Evolutionary conservation across 2,888 invertebrate genomes (phyloP), one percentile per base, ranked within the genome.

Genomic region (Cantharis rufa): DNA sequence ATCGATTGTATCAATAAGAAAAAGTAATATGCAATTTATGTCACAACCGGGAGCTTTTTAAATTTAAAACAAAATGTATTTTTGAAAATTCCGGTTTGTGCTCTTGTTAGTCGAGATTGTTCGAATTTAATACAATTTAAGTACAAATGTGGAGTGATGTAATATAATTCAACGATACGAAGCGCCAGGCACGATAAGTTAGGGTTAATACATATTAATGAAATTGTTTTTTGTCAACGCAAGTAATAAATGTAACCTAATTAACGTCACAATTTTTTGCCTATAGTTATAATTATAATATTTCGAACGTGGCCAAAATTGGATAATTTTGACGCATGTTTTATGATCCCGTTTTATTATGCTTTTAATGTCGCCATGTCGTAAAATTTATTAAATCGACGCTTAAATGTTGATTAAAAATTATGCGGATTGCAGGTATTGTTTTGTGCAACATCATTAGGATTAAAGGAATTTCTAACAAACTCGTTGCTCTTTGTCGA

Each of bases 21-120:
- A 73, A 78, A 78, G 75, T 70, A 75, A 72, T 75, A 75, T 78
- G 78, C 75, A 78, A 77, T 77, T 74, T 74, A 74, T 68, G 27
- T 68, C 16, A 24, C 68, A 68, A 68, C 15, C 18, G 68, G 18
- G 27, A 68, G 27, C 24, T 68, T n/a, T 27, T 68, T 18, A 18
- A 68, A 16, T 27, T 64, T 68, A 27, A 18, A 68, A 68, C 68
- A 68, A 70, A 64, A 74, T 74, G 70, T 66, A 70, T 74, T 74
- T 74, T 70, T 74, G 70, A 13, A 74, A 74, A 74, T 74, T 74
- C 74, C 74, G 48, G 64, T 61, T 48, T 48, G n/a, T n/a, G 48
- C 27, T 66, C 66, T 74, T 64, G 18, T 21, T 63, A 16, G 21
- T 18, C 64, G 64, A 16, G 64, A 64, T 64, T 9, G 7, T 48